Percentiles rank a stretch among this genome's conserved stretches.
Conservation (phyloP, 2,888 invertebrate genomes). For the Agrypnus murinus region DNA sequence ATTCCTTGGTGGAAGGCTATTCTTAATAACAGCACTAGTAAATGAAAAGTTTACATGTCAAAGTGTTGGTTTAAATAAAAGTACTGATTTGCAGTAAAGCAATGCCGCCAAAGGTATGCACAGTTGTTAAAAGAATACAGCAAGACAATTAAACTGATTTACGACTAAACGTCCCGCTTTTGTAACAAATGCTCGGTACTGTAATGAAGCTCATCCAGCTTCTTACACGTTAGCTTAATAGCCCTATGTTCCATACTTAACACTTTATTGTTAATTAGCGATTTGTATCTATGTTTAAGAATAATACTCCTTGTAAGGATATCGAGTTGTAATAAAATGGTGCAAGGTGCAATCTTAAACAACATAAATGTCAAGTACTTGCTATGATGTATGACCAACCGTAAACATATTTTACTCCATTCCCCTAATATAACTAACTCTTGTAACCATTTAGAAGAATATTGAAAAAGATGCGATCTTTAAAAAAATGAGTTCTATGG, state of each 20-base stretch:
- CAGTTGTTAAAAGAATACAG: slow-evolving; percentile 44
- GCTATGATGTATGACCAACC: slow-evolving; percentile 37
- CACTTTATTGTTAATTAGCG: slow-evolving; percentile 50
- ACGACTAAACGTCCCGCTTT: slow-evolving; percentile 49
- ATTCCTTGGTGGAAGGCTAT: no score
- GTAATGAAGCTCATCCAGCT: slow-evolving; percentile 50
- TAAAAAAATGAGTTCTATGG: slow-evolving; percentile 14
- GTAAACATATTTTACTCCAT: slow-evolving; percentile 35
- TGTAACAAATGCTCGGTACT: slow-evolving; percentile 48
- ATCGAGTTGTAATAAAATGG: slow-evolving; percentile 42
- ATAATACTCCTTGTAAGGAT: slow-evolving; percentile 43
- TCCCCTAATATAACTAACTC: neutral
- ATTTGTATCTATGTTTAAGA: slow-evolving; percentile 46
- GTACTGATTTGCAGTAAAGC: slow-evolving; percentile 24
- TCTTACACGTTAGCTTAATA: slow-evolving; percentile 46
- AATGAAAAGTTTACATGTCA: slow-evolving; percentile 7
- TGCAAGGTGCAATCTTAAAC: slow-evolving; percentile 43
- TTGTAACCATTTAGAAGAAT: slow-evolving; percentile 18
- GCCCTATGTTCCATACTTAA: slow-evolving; percentile 41
- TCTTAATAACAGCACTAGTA: no score
- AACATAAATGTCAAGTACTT: slow-evolving; percentile 39
- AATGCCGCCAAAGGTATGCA: slow-evolving; percentile 45
- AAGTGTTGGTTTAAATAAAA: slow-evolving; percentile 28
- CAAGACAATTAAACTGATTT: slow-evolving; percentile 52
- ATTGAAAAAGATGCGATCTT: neutral